Evolutionary conservation across 2,113 vertebrate species (phyloP), one percentile per base, ranked within the genome.

Genomic region (Pithys albifrons): DNA sequence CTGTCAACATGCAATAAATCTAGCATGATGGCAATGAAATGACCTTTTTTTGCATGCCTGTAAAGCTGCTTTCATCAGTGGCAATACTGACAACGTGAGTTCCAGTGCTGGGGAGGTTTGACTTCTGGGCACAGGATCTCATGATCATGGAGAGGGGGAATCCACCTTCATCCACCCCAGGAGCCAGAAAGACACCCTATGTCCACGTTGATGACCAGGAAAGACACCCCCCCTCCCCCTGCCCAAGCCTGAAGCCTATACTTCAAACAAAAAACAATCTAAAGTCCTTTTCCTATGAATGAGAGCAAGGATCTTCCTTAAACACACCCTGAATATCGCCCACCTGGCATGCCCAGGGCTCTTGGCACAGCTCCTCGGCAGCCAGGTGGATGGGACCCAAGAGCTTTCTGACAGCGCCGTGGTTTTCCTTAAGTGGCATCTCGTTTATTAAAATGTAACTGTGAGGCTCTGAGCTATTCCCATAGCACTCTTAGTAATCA

Each of bases 381-480:
- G 70, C 35, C 19, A 16, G 61, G 85, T 5, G 2, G 58, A 31
- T 4, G 64, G 49, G 70, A 80, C 78, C 59, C 3, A 0, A 64
- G 81, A 73, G 66, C 46, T 95, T 88, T 79, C 86, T 2, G 6
- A 13, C 28, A 65, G 77, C 8, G 10, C 17, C 1, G 0, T 16
- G 73, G 45, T 57, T 90, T 35, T 69, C 62, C 88, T 61, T 65
- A 80, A 96, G 74, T 67, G 73, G 77, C 14, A 18, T 79, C 86
- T 92, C 81, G 58, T 94, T 91, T 95, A 91, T 89, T 76, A 9
- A 87, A 78, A 85, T 33, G 86, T 48, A 89, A 73, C 51, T 12
- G 2, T 31, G 61, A 81, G 48, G 61, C 73, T 79, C 85, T 65
- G 49, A 90, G 89, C 88, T 75, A 76, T 91, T 96, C 94, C 92